Evolutionary conservation across 1,140 invertebrate genomes (phyloP), one percentile per base, ranked within the genome.

Genomic region (Drosophila persimilis): DNA sequence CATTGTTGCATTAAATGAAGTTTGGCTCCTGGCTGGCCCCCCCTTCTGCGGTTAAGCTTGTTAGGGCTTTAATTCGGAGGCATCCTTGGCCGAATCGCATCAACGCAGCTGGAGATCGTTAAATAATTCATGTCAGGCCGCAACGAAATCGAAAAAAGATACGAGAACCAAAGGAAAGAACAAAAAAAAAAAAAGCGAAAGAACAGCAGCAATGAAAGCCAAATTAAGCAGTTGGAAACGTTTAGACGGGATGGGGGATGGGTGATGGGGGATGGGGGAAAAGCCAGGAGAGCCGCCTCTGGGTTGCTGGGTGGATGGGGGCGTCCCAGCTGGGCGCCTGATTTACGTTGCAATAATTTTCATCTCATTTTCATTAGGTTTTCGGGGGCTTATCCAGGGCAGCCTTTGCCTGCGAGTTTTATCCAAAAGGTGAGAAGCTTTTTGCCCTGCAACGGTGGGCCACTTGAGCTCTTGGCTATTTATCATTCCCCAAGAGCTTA

Each of bases 341-440:
- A 86, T 86, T 86, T 86, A 86, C 81, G 83, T 77, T 86, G 83
- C 83, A 86, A 86, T 86, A 86, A 86, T 86, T 86, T 88, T 86
- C 78, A 86, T 78, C 83, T 86, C 83, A 88, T 86, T 86, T 86
- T 86, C 83, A 86, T 86, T 86, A 83, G 74, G 64, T 70, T 84
- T 45, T 60, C 66, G 48, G 57, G 11, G 11, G 59, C 67, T 85
- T 80, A 76, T 63, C 63, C 66, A 6, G 35, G 65, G 65, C 51
- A 29, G 63, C 60, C 45, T 15, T 50, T 63, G 44, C 62, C 63
- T 20, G 3, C 29, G 6, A 39, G 43, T 67, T 55, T 13, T n/a
- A 43, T 51, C 6, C 8, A 67, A 77, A 76, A 81, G 73, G 73
- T 81, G 73, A 64, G 76, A 75, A 78, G 46, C 69, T 50, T 47